Conservation (phyloP, 2,797 vertebrate species). For the Tarsius wallacei region DNA sequence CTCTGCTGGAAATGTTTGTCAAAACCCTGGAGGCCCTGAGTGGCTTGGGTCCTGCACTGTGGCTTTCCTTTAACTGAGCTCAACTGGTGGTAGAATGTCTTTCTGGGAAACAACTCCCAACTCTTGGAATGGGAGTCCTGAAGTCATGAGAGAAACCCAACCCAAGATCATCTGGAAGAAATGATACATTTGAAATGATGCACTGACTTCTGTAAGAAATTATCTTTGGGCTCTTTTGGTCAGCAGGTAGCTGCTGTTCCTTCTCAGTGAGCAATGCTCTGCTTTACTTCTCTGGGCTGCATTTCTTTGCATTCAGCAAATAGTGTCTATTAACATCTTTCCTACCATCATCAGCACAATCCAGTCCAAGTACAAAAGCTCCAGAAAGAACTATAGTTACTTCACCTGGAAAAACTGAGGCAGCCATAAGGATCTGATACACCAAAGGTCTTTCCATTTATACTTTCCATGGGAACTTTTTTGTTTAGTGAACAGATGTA, state of each 20-base stretch:
- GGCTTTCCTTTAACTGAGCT: conserved; percentile 95
- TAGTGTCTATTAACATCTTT: conserved; percentile 94
- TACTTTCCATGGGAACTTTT: conserved; percentile 96
- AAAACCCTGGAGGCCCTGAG: conserved; percentile 95
- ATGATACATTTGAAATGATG: conserved; percentile 90
- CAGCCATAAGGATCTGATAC: conserved; percentile 96
- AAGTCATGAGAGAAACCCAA: conserved; percentile 95
- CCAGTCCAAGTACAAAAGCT: conserved; percentile 94
- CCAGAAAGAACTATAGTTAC: conserved; percentile 95
- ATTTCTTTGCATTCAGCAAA: conserved; percentile 96
- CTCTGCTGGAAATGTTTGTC: conserved; percentile 94
- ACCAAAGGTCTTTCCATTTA: conserved; percentile 96
- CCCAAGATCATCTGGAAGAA: conserved; percentile 95
- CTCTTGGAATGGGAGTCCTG: conserved; percentile 93
- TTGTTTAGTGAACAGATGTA: conserved; percentile 94
- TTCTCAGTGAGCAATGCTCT: conserved; percentile 95
- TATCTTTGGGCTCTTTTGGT: conserved; percentile 96
- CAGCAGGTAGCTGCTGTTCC: conserved; percentile 96
- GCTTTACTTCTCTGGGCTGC: conserved; percentile 95
- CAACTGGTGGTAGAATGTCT: conserved; percentile 94
- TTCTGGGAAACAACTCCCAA: conserved; percentile 95
- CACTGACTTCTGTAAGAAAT: conserved; percentile 96
- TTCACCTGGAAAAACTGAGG: conserved; percentile 95
- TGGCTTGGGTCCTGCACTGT: conserved; percentile 93
- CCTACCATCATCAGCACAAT: conserved; percentile 95